Evolutionary conservation across 1,140 invertebrate species (phyloP), one percentile per base, ranked within the genome.

Genomic region (Leguminivora glycinivorella): DNA sequence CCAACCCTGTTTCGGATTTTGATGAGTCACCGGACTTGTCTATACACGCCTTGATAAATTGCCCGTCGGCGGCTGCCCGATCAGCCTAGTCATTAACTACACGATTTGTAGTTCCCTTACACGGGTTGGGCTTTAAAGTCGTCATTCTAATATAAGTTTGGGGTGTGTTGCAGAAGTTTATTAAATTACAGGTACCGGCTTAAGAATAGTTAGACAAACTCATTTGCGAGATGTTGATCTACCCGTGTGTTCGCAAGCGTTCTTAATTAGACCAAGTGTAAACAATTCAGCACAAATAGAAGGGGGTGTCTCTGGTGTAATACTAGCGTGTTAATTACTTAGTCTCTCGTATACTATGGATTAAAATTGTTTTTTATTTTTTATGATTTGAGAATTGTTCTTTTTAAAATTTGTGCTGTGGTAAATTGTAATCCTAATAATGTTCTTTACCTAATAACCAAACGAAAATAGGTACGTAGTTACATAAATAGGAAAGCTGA

Each of bases 21-120:
- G 80, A 71, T 34, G 73, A 81, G 79, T 87, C 84, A 87, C 68
- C n/a, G 26, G 63, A 52, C 25, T 69, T 69, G 72, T 56, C 69
- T 56, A 74, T 77, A 78, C 70, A 75, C 79, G 83, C 80, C 84
- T 80, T 87, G 85, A 88, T 88, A 85, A 84, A 88, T 89, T 77
- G 79, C 76, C 70, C 69, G 58, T 74, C 74, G 77, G 68, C 71
- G 43, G 68, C 56, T 77, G 72, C 76, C 74, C 75, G 77, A 86
- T 83, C 73, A 81, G 78, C 74, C 70, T 71, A 74, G 78, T 77
- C 80, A 84, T 85, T 85, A 86, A 85, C 77, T 77, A 76, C 72
- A 78, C 81, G 83, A 81, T 80, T 78, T 87, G 81, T 77, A 82
- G 70, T 77, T 83, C 77, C 77, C 77, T 72, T 79, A 86, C 79